Base-by-base conservation (phyloP, 2,113 vertebrate genomes). In the Paratilapia polleni region DNA sequence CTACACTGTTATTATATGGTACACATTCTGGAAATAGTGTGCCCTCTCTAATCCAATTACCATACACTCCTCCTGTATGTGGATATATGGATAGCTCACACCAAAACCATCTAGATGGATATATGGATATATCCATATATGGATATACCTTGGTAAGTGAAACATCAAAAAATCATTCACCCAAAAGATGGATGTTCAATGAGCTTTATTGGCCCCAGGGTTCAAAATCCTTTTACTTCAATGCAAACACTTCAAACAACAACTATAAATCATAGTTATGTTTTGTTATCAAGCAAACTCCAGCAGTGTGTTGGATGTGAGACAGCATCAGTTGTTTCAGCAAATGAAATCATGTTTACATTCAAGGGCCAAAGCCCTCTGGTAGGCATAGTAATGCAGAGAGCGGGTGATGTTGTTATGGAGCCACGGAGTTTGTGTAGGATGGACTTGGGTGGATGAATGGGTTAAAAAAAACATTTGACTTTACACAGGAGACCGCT, bases 1-100 rank as follows among this genome's bases (percentile, higher is more conserved):
- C 80, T 26, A 73, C 41, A 4, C 77, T 78, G 79, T 82, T 89
- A 73, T 89, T 83, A 63, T 82, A 87, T 26, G 43, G 66, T 82
- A 74, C 85, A 91, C 83, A 81, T 87, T 19, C 14, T 62, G 66
- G 66, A 70, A 43, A 13, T 13, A 20, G 17, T 6, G 34, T 63
- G 81, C 57, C 78, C 20, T 8, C 74, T 83, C 38, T 90, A 81
- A 89, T 88, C 82, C 82, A 49, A 24, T 49, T 61, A 56, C n/a
- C 15, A 1, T 52, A 52, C 62, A 31, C 76, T 6, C 38, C 11
- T 6, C 8, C 73, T 56, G 63, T 74, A 7, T 26, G 38, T 26
- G 78, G 74, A 66, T 62, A 26, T 20, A 31, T 31, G 28, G 28
- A 70, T 15, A 49, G 19, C 66, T 70, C 66, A 13, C 10, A 8